These are phyloP conservation scores for Eolophus roseicapilla DNA, from an alignment of 2,113 vertebrate genomes.

Conservation along the genomic window DNA sequence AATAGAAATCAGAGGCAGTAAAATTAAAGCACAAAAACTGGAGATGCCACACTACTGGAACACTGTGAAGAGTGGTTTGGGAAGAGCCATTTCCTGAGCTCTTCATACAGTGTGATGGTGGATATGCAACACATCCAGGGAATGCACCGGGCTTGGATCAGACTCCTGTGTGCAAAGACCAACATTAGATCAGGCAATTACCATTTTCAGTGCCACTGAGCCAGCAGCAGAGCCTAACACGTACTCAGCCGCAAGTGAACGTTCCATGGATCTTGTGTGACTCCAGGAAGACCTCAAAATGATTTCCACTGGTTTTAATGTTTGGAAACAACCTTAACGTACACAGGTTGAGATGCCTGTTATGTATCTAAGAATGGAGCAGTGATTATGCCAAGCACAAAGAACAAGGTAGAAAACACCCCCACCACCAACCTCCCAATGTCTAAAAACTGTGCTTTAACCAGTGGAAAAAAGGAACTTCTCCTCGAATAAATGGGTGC, in stretches of 20 bases:
- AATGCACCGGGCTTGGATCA: fast-evolving
- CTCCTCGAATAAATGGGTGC: not conserved
- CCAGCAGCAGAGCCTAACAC: not conserved
- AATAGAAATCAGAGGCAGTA: not conserved
- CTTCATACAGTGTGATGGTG: fast-evolving
- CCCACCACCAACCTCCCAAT: too few species aligned
- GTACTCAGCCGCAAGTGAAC: fast-evolving
- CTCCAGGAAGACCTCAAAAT: not conserved
- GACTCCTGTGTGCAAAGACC: not conserved
- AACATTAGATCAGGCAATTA: fast-evolving
- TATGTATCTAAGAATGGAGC: fast-evolving
- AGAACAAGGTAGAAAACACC: not conserved
- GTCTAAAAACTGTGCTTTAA: not conserved
- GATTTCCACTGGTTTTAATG: not conserved
- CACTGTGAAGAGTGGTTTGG: fast-evolving
- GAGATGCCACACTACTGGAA: not conserved
- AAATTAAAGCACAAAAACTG: not conserved
- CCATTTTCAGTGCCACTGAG: fast-evolving
- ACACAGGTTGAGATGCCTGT: not conserved
- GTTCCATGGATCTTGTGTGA: fast-evolving
- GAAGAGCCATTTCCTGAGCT: not conserved
- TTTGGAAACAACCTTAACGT: not conserved
- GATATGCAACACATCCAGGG: fast-evolving
- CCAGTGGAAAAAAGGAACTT: not conserved
- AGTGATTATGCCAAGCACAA: not conserved